Conservation (phyloP, 2,797 vertebrate species). For the Sciaenops ocellatus region DNA sequence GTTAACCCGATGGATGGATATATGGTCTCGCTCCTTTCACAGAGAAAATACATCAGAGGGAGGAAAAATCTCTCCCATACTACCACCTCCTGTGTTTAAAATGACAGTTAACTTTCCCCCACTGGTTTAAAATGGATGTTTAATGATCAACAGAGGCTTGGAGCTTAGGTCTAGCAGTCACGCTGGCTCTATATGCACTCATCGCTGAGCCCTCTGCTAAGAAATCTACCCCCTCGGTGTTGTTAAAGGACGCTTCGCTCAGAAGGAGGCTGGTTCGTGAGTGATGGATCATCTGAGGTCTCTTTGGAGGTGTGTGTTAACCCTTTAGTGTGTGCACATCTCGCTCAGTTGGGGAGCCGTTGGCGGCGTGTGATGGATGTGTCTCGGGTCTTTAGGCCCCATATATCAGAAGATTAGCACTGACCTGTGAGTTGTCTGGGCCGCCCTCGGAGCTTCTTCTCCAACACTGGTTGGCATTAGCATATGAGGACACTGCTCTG, state of each 20-base stretch:
- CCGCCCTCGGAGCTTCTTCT: constrained; percentile 78
- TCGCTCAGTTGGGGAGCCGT: constrained; percentile 76
- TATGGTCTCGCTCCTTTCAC: constrained; percentile 48
- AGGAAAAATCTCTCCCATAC: constrained; percentile 47
- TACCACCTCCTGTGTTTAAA: constrained; percentile 77
- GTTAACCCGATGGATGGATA: constrained; percentile 72
- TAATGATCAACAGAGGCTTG: constrained; percentile 83
- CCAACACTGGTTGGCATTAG: constrained; percentile 78
- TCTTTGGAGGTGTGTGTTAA: constrained; percentile 78
- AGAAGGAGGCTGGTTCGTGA: constrained; percentile 71
- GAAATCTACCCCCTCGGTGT: constrained; percentile 61
- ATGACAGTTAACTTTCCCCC: constrained; percentile 85
- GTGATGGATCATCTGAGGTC: constrained; percentile 84
- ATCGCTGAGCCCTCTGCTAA: constrained; percentile 44
- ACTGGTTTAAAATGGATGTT: constrained; percentile 84
- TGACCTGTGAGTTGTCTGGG: constrained; percentile 84
- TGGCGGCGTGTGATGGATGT: constrained; percentile 82
- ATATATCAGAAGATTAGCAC: constrained; percentile 88
- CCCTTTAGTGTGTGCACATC: constrained; percentile 78
- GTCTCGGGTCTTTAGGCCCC: constrained; percentile 80
- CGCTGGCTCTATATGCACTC: constrained; percentile 64
- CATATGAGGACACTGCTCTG: constrained; percentile 78
- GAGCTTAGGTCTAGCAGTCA: constrained; percentile 69
- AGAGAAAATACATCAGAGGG: constrained; percentile 53
- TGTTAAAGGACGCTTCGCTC: constrained; percentile 61